These are phyloP conservation scores for Chloropsis cyanopogon DNA, from an alignment of 2,113 vertebrate genomes.

Conservation along the genomic window DNA sequence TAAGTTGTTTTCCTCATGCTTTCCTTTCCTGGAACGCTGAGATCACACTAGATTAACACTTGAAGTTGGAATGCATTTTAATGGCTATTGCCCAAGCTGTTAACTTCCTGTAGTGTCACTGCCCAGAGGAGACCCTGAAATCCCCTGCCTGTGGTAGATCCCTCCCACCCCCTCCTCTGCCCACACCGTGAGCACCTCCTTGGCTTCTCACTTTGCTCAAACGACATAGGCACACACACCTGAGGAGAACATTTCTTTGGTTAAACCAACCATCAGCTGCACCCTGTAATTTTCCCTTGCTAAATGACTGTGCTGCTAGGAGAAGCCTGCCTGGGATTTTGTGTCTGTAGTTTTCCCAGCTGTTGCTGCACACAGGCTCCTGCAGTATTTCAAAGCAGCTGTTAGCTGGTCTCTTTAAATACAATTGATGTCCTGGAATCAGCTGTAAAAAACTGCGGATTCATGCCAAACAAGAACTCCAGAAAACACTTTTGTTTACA, in stretches of 20 bases:
- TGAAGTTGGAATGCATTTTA: not conserved
- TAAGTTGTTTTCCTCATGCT: not conserved
- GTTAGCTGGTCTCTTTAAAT: not conserved
- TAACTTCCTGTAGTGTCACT: not conserved
- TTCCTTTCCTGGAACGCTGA: not conserved
- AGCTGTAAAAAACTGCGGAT: not conserved
- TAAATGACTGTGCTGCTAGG: not conserved
- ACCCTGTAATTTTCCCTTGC: not conserved
- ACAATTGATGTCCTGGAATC: not conserved
- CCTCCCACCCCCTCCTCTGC: not conserved
- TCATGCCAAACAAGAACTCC: not conserved
- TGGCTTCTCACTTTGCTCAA: not conserved
- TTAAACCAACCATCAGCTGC: not conserved
- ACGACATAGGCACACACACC: not conserved
- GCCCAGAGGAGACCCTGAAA: not conserved
- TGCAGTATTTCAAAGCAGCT: not conserved
- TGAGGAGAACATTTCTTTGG: not conserved
- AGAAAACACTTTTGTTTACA: not conserved
- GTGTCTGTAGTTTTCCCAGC: not conserved
- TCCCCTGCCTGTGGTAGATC: accelerated
- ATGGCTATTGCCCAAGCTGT: not conserved
- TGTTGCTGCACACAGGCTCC: not conserved
- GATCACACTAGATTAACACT: not conserved
- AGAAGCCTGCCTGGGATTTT: not conserved
- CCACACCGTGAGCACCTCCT: not conserved